Percentiles rank a stretch among this genome's conserved stretches.
phyloP scores from a whole-genome alignment of 2,888 invertebrate species.

The Hipparchia sbordonii region DNA sequence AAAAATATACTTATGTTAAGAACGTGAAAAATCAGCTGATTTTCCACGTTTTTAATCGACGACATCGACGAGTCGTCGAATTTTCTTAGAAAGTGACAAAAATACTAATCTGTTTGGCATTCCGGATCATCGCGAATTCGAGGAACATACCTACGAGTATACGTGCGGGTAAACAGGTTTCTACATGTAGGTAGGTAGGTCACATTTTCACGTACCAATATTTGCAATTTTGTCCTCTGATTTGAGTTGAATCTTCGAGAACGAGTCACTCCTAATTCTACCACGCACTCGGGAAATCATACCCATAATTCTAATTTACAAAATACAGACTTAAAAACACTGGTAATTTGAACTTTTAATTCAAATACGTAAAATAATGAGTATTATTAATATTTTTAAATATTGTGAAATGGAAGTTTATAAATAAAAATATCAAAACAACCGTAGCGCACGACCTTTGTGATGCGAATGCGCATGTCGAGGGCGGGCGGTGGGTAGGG shows the following conservation, averaged over 20 bases:
- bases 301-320: slow-evolving; percentile 75
- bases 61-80: no score
- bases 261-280: slow-evolving; percentile 84
- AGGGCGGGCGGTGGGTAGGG: slow-evolving; percentile 57
- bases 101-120: background rate
- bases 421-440: slow-evolving; percentile 34
- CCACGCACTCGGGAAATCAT: slow-evolving; percentile 88
- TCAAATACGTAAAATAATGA: background rate
- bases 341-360: background rate
- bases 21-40: no score
- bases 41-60: no score
- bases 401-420: slow-evolving; percentile 15
- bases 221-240: slow-evolving; percentile 88
- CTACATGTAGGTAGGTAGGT: background rate
- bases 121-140: background rate
- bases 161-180: background rate
- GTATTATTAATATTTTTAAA: slow-evolving; percentile 10
- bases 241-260: slow-evolving; percentile 84
- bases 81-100: background rate
- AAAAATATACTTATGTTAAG: background rate
- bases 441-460: slow-evolving; percentile 57
- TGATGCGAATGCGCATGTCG: slow-evolving; percentile 71
- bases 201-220: slow-evolving; percentile 77
- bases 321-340: slow-evolving; percentile 19
- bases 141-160: background rate